phyloP scores from a whole-genome alignment of 1,140 invertebrate genomes.

The Phthorimaea operculella region DNA sequence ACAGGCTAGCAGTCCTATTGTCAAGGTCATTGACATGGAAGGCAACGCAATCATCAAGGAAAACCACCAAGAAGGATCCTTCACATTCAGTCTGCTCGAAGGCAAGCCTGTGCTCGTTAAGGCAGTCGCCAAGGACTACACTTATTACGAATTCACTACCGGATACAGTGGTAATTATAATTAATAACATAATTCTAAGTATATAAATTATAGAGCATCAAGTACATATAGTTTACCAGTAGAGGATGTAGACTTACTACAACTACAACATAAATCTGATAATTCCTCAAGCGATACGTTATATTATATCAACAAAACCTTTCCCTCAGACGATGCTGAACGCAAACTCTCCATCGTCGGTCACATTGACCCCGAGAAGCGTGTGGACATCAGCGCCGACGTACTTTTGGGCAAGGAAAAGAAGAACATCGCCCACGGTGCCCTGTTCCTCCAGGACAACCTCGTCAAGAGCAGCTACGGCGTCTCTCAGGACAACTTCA shows the following conservation, averaged over 20 bases:
- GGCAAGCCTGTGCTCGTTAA: slow-evolving; percentile 58
- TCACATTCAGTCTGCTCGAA: slow-evolving; percentile 63
- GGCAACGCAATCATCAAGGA: slow-evolving; percentile 58
- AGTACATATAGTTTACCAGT: no score
- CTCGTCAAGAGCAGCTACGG: slow-evolving; percentile 75
- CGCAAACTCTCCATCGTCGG: slow-evolving; percentile 68
- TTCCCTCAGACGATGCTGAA: slow-evolving; percentile 43
- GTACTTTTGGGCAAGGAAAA: slow-evolving; percentile 67
- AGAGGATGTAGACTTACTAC: no score
- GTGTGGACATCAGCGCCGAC: slow-evolving; percentile 72
- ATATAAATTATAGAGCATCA: no score
- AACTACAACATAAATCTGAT: no score
- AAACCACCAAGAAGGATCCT: slow-evolving; percentile 62
- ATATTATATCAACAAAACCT: no score
- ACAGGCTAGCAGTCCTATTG: slow-evolving; percentile 54
- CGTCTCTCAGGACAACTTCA: slow-evolving; percentile 73
- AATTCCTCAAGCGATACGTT: no score
- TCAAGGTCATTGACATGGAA: slow-evolving; percentile 67
- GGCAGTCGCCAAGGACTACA: slow-evolving; percentile 68
- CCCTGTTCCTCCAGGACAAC: slow-evolving; percentile 74
- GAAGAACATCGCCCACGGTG: slow-evolving; percentile 70
- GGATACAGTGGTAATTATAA: slow-evolving; percentile 67
- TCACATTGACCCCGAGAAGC: slow-evolving; percentile 72
- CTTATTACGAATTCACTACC: slow-evolving; percentile 66
- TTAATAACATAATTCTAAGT: slow-evolving; percentile 12